Conservation (phyloP, 2,888 invertebrate genomes). For the Nycteola revayana region DNA sequence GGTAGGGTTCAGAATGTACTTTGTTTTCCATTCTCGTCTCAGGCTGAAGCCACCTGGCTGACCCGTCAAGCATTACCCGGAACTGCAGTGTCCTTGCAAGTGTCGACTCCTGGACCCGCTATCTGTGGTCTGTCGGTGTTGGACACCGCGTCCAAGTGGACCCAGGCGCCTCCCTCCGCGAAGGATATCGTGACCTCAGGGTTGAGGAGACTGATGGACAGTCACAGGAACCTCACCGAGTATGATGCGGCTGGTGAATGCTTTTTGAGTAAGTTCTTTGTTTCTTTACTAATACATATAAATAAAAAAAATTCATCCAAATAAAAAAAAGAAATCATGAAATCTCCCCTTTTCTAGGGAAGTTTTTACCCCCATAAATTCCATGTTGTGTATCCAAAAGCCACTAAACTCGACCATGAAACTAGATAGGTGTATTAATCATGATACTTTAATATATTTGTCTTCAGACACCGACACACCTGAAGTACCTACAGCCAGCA, state of each 20-base stretch:
- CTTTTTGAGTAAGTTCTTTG: slow-evolving; percentile 51
- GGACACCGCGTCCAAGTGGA: slow-evolving; percentile 54
- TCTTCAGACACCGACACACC: slow-evolving; percentile 43
- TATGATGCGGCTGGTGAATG: slow-evolving; percentile 65
- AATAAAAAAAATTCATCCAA: no score
- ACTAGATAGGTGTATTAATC: no score
- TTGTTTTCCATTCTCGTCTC: neutral
- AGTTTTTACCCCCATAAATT: no score
- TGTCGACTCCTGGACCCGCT: slow-evolving; percentile 59
- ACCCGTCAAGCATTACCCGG: slow-evolving; percentile 59
- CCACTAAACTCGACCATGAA: no score
- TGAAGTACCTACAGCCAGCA: slow-evolving; percentile 36
- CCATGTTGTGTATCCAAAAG: no score
- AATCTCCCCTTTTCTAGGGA: no score
- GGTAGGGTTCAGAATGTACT: no score
- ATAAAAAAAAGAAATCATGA: no score
- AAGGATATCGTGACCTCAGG: slow-evolving; percentile 45
- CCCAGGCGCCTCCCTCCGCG: slow-evolving; percentile 35
- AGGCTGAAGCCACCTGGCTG: slow-evolving; percentile 64
- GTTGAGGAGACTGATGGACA: slow-evolving; percentile 50
- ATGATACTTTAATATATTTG: no score
- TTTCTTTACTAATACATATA: no score
- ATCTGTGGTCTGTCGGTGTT: slow-evolving; percentile 63
- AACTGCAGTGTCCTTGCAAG: slow-evolving; percentile 42
- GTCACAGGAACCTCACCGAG: slow-evolving; percentile 61